Conservation (phyloP, 1,140 invertebrate species). For the Bombyx mandarina region DNA sequence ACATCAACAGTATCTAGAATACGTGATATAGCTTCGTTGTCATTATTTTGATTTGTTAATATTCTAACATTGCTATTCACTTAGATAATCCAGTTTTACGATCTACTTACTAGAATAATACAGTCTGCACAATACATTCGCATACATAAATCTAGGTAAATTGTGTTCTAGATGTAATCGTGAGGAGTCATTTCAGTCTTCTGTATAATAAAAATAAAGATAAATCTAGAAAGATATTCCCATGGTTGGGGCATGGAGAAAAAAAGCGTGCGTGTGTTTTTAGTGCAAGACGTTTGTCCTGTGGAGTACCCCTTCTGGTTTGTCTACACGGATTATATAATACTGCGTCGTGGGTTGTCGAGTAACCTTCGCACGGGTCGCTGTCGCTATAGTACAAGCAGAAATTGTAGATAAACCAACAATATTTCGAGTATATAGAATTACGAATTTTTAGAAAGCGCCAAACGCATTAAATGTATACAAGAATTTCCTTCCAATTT, state of each 20-base stretch:
- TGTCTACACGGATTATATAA: slow-evolving; percentile 37
- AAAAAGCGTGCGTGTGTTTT: neutral
- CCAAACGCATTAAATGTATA: no score
- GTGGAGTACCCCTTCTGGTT: slow-evolving; percentile 24
- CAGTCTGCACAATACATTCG: no score
- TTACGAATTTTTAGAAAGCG: no score
- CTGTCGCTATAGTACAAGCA: slow-evolving; percentile 32
- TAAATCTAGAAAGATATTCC: slow-evolving; percentile 7
- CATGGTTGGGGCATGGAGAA: slow-evolving; percentile 3
- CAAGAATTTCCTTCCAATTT: no score
- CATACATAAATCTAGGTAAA: slow-evolving; percentile 6
- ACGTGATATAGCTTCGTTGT: no score
- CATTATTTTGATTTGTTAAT: no score
- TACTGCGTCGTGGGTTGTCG: slow-evolving; percentile 14
- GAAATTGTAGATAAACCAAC: slow-evolving; percentile 18
- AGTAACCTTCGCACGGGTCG: slow-evolving; percentile 45
- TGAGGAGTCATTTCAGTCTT: neutral
- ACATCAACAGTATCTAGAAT: no score
- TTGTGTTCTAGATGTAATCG: slow-evolving; percentile 3
- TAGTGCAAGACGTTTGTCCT: neutral
- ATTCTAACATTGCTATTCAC: no score
- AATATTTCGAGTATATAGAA: neutral
- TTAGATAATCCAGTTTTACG: no score
- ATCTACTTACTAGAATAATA: no score
- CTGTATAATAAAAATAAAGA: slow-evolving; percentile 4